Evolutionary conservation across 2,888 invertebrate genomes (phyloP), one percentile per base, ranked within the genome.

Genomic region (Drymonia ruficornis): DNA sequence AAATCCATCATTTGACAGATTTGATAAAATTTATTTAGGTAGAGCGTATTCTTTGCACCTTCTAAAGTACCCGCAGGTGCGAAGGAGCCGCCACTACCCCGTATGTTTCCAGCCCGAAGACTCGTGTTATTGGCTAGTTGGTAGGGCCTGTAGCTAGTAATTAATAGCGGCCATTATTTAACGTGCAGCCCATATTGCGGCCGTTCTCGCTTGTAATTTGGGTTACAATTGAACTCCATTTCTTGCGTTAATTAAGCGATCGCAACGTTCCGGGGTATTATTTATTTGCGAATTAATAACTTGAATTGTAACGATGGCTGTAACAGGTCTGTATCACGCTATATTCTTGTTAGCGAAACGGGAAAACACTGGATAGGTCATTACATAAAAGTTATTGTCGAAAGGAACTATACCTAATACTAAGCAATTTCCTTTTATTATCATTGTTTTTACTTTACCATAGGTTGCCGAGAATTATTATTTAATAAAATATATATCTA

Each of bases 81-180:
- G n/a, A n/a, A 36, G 5, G 5, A 36, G 3, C 13, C 36, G 5
- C 36, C 2, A 36, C n/a, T n/a, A 5, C 36, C 13, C 4, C n/a
- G 57, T 71, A 49, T 50, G 2, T 34, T 54, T 44, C 1, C 9
- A 16, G 36, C 19, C 34, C 46, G 50, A 58, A 63, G 56, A 65
- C 66, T 71, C 70, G 62, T 63, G 65, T 65, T 63, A 65, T 67
- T 71, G 65, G 63, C 63, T 61, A 70, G 67, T 66, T 63, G 57
- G 68, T 62, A 58, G 60, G 54, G 63, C 28, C n/a, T 44, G 18
- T 49, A 42, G 59, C 18, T 49, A 44, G 59, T 70, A 72, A 74
- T 72, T 65, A 73, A 73, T 73, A 64, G 65, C 56, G 16, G 63
- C 72, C 55, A 73, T 73, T 68, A 72, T 65, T 70, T 74, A 66